phyloP scores from a whole-genome alignment of 2,888 invertebrate species.

The Lasioglossum lativentre region DNA sequence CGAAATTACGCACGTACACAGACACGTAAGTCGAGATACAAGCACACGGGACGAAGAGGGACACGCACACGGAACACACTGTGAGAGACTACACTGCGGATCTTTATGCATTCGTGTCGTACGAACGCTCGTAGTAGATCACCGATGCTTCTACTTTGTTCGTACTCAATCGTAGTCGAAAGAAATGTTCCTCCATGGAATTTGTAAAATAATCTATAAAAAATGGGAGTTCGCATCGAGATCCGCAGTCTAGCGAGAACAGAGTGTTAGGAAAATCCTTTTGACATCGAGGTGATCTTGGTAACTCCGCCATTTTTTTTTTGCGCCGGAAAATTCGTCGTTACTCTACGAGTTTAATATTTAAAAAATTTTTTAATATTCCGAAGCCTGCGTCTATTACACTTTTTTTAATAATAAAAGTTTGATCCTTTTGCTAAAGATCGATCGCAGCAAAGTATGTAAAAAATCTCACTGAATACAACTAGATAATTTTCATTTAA shows the following conservation, averaged over 20 bases:
- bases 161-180: neutral
- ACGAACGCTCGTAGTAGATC: neutral
- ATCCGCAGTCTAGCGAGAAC: neutral
- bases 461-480: neutral
- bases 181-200: neutral
- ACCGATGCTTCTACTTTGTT: neutral
- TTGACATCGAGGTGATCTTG: neutral
- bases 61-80: constrained; percentile 30
- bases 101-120: neutral
- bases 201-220: neutral
- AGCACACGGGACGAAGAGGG: constrained; percentile 22
- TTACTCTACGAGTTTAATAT: neutral
- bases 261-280: constrained; percentile 1
- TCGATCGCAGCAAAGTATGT: neutral
- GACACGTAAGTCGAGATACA: constrained; percentile 27
- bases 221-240: neutral
- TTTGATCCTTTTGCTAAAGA: neutral
- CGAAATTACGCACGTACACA: constrained; percentile 22
- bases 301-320: no score
- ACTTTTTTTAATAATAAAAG: neutral
- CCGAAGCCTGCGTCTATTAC: neutral
- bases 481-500: neutral
- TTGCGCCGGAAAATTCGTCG: no score
- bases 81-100: neutral
- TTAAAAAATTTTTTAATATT: neutral